These are phyloP conservation scores for Oryzias dopingdopingensis DNA, from an alignment of 2,797 vertebrate species.

Conservation along the genomic window DNA sequence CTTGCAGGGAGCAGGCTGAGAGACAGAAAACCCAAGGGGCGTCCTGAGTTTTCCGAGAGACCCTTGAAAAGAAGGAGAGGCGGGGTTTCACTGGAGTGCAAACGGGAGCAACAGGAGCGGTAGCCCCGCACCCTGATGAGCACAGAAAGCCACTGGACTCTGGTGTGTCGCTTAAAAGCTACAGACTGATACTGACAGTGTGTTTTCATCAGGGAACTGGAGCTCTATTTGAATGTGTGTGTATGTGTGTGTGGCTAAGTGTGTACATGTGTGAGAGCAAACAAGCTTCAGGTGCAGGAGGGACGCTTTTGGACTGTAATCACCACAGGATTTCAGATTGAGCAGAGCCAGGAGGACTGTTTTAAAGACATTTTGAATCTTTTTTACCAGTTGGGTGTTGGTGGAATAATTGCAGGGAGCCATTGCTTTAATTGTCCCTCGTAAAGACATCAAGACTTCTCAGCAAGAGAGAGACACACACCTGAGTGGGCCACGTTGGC, in stretches of 20 bases:
- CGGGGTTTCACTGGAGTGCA: conserved; percentile 39
- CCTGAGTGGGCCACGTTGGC: conserved; percentile 33
- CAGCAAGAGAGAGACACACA: conserved; percentile 23
- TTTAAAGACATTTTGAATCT: conserved; percentile 39
- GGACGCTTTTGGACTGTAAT: conserved; percentile 47
- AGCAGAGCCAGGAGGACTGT: conserved; percentile 39
- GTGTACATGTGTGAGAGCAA: conserved; percentile 20
- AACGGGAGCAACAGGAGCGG: conserved; percentile 45
- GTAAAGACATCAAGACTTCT: conserved; percentile 12
- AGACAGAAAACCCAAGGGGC: conserved; percentile 42
- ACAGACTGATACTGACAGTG: conserved; percentile 52
- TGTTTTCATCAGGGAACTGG: conserved; percentile 39
- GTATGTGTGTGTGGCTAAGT: conserved; percentile 8
- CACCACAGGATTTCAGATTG: conserved; percentile 49
- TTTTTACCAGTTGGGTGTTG: conserved; percentile 46
- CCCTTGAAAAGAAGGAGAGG: conserved; percentile 38
- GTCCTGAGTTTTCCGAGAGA: conserved; percentile 54
- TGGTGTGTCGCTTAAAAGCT: conserved; percentile 44
- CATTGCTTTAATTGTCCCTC: conserved; percentile 1
- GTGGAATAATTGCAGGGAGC: conserved; percentile 3
- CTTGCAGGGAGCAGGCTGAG: conserved; percentile 51
- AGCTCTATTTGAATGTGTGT: conserved; percentile 25
- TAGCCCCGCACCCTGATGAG: conserved; percentile 21
- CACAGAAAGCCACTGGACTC: conserved; percentile 49
- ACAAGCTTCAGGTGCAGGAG: conserved; percentile 43